Conservation (phyloP, 2,888 invertebrate species). For the Thelaira solivaga region DNA sequence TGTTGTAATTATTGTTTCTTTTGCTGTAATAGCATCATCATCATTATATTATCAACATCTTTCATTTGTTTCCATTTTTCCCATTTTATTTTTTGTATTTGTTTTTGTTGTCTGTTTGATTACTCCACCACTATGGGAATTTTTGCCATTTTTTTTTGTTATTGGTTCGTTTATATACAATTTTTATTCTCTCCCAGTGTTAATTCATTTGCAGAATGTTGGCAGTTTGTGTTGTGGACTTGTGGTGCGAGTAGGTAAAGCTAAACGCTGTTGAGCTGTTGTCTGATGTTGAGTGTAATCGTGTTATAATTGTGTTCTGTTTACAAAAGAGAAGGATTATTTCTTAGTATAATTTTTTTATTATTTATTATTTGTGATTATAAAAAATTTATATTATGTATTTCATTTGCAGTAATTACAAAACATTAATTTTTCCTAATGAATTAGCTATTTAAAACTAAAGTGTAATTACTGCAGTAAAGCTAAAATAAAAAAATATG, state of each 20-base stretch:
- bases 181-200: constrained; percentile 43
- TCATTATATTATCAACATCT: constrained; percentile 55
- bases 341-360: neutral
- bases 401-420: constrained; percentile 47
- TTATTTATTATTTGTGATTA: constrained; percentile 36
- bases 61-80: constrained; percentile 46
- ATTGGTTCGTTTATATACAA: constrained; percentile 16
- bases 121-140: constrained; percentile 59
- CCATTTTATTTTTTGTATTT: constrained; percentile 22
- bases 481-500: constrained; percentile 8
- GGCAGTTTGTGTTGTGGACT: constrained; percentile 57
- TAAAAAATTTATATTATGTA: constrained; percentile 45
- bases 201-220: constrained; percentile 59
- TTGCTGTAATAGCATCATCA: constrained; percentile 58
- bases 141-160: constrained; percentile 56
- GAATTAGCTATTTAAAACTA: neutral
- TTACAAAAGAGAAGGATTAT: constrained; percentile 31
- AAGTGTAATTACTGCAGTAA: neutral
- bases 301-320: constrained; percentile 22
- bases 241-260: constrained; percentile 37
- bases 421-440: constrained; percentile 14
- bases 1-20: constrained; percentile 47
- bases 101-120: constrained; percentile 29
- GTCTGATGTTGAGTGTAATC: constrained; percentile 39
- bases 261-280: constrained; percentile 4